These are phyloP conservation scores for Nothoprocta pentlandii DNA, from an alignment of 2,113 vertebrate genomes.

Conservation along the genomic window DNA sequence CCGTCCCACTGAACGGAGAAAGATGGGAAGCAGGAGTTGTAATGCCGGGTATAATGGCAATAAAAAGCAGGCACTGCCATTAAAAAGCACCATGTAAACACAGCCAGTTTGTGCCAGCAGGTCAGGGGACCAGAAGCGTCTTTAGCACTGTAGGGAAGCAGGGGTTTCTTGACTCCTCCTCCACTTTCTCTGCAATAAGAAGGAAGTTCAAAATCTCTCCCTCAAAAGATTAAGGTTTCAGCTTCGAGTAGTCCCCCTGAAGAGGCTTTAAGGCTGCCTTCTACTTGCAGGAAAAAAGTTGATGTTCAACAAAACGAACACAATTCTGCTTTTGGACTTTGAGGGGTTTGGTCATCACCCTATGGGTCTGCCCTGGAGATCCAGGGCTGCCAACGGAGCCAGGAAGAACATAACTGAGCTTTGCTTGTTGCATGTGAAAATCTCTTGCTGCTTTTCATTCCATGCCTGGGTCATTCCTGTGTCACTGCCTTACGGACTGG, in stretches of 20 bases:
- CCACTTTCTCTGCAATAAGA: neutral
- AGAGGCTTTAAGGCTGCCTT: neutral
- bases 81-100: neutral
- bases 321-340: neutral
- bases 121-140: neutral
- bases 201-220: neutral
- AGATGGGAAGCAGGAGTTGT: neutral
- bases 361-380: neutral
- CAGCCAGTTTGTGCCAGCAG: neutral
- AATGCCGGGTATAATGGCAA: no score
- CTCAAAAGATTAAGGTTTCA: neutral
- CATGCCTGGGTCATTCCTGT: slow-evolving; percentile 60
- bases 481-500: slow-evolving; percentile 68
- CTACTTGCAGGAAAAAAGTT: neutral
- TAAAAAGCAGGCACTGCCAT: no score
- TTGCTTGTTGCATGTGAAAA: slow-evolving; percentile 56
- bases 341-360: neutral
- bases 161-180: neutral
- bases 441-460: slow-evolving; percentile 55
- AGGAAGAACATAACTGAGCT: neutral
- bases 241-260: neutral
- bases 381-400: neutral
- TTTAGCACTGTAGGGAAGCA: neutral
- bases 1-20: neutral
- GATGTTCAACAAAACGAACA: neutral